Conservation (phyloP, 1,140 invertebrate genomes). For the Eulimnadia texana region DNA sequence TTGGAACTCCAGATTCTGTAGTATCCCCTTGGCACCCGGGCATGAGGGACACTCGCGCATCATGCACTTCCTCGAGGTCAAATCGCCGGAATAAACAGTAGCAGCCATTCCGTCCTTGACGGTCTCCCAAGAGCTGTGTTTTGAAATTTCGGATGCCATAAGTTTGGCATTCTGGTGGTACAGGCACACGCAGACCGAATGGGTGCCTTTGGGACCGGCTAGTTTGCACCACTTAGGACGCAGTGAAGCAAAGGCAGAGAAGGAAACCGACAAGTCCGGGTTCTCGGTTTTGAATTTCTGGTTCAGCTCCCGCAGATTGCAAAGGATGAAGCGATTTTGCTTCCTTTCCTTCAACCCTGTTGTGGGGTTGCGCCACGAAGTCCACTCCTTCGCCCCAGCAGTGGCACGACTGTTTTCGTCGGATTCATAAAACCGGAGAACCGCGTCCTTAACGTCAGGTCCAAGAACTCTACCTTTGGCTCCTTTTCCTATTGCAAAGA, state of each 20-base stretch:
- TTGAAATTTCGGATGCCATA: neutral
- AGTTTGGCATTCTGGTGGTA: slow-evolving; percentile 3
- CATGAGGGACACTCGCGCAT: neutral
- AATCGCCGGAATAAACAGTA: neutral
- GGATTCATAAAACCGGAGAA: too few species aligned
- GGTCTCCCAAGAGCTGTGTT: too few species aligned
- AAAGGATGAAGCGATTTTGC: neutral
- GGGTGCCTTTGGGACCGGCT: neutral
- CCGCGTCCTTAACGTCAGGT: too few species aligned
- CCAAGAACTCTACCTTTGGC: too few species aligned
- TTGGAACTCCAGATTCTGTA: neutral
- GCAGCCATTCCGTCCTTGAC: neutral
- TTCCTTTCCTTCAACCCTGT: neutral
- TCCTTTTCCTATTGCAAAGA: neutral
- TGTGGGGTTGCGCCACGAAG: neutral
- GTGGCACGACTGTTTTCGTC: neutral
- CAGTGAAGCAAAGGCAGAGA: neutral
- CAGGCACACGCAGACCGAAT: slow-evolving; percentile 2
- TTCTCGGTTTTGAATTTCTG: neutral
- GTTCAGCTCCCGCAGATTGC: neutral
- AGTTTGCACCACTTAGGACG: slow-evolving; percentile 3
- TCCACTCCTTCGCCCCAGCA: neutral
- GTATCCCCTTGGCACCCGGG: neutral
- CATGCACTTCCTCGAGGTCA: neutral
- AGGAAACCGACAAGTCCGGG: neutral